phyloP scores from a whole-genome alignment of 2,113 vertebrate species.

The Paramisgurnus dabryanus region DNA sequence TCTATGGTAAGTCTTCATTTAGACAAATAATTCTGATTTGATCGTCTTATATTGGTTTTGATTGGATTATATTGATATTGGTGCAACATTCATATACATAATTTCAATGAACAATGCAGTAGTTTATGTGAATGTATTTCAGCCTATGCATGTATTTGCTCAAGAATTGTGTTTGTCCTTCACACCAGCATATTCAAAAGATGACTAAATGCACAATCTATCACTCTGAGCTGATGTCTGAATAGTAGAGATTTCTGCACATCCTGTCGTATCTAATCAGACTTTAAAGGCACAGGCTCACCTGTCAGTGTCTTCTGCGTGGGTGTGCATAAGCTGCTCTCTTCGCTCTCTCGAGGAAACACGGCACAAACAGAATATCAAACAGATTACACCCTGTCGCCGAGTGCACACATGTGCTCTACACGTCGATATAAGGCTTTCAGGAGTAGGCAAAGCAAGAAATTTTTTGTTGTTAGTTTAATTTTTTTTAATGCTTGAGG shows the following conservation, averaged over 20 bases:
- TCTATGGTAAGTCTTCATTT: too few species aligned
- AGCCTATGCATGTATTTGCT: background rate
- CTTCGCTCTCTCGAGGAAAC: slow-evolving; percentile 27
- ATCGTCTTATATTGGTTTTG: too few species aligned
- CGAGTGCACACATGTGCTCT: background rate
- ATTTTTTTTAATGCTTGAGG: too few species aligned
- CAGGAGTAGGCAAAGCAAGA: too few species aligned
- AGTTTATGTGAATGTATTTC: background rate
- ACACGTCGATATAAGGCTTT: background rate
- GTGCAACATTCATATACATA: too few species aligned
- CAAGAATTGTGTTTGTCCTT: background rate
- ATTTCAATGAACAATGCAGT: too few species aligned
- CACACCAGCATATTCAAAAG: slow-evolving; percentile 11
- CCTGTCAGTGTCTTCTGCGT: slow-evolving; percentile 54
- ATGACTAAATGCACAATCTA: slow-evolving; percentile 8
- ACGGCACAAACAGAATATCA: slow-evolving; percentile 23
- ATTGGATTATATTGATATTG: too few species aligned
- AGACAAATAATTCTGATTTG: too few species aligned
- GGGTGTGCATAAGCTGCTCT: slow-evolving; percentile 28
- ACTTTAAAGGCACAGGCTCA: slow-evolving; percentile 53
- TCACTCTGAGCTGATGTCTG: background rate
- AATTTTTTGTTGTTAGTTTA: background rate
- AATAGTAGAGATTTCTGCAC: slow-evolving; percentile 2
- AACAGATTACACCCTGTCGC: slow-evolving; percentile 21
- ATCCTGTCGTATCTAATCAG: slow-evolving; percentile 52